These are phyloP conservation scores for Zophobas morio DNA, from an alignment of 1,140 invertebrate genomes.

Conservation along the genomic window DNA sequence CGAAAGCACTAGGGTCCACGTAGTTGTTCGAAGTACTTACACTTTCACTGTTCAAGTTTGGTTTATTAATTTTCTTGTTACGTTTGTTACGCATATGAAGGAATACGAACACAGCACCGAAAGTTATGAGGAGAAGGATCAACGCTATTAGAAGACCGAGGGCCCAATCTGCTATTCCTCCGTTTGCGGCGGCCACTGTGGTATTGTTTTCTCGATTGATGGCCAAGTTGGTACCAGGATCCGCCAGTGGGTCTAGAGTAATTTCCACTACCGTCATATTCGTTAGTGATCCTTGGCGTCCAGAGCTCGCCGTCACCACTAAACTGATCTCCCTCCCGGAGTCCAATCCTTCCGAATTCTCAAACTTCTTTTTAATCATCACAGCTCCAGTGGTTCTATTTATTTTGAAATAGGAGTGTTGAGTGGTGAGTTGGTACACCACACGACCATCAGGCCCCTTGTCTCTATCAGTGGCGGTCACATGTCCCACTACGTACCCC, in stretches of 20 bases:
- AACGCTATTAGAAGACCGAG: slow-evolving; percentile 87
- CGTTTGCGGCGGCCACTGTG: slow-evolving; percentile 72
- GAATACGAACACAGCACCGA: slow-evolving; percentile 86
- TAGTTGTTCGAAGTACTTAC: slow-evolving; percentile 84
- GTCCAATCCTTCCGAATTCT: slow-evolving; percentile 73
- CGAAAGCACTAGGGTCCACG: slow-evolving; percentile 87
- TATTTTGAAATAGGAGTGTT: slow-evolving; percentile 90
- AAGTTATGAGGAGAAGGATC: slow-evolving; percentile 84
- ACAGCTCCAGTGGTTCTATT: slow-evolving; percentile 92
- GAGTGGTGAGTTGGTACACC: slow-evolving; percentile 88
- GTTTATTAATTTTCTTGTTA: slow-evolving; percentile 85
- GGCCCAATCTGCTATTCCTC: slow-evolving; percentile 88
- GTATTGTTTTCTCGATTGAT: slow-evolving; percentile 66
- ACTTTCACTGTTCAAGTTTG: slow-evolving; percentile 80
- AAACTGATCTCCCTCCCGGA: slow-evolving; percentile 82
- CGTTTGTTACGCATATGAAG: slow-evolving; percentile 87
- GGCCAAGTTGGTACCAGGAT: slow-evolving; percentile 73
- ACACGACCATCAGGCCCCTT: slow-evolving; percentile 92
- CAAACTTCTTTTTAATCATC: slow-evolving; percentile 84
- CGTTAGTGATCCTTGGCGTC: slow-evolving; percentile 86
- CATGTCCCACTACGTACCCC: slow-evolving; percentile 88
- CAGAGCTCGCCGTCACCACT: slow-evolving; percentile 89
- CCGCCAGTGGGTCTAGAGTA: slow-evolving; percentile 79
- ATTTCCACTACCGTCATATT: slow-evolving; percentile 91
- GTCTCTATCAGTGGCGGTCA: slow-evolving; percentile 91